Percentiles rank a stretch among this genome's conserved stretches.
These are phyloP conservation scores for Oedothorax gibbosus DNA, from an alignment of 1,140 invertebrate species.

Conservation along the genomic window DNA sequence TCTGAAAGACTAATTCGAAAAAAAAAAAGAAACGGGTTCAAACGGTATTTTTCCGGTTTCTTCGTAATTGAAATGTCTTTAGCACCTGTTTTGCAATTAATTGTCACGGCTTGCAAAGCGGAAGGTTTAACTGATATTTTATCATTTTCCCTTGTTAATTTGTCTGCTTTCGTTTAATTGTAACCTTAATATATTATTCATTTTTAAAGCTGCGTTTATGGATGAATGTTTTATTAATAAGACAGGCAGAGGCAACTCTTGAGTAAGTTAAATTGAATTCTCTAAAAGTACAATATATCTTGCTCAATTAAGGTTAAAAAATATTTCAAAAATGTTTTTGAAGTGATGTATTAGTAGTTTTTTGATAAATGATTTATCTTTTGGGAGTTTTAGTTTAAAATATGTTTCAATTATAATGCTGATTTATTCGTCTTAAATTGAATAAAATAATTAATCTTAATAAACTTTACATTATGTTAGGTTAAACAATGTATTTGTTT, in stretches of 20 bases:
- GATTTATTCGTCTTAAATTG: too few species aligned
- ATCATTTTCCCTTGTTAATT: slow-evolving; percentile 51
- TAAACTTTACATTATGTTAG: too few species aligned
- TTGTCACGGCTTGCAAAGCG: slow-evolving; percentile 32
- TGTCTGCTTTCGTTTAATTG: slow-evolving; percentile 22
- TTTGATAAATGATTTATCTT: too few species aligned
- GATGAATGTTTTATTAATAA: slow-evolving; percentile 34
- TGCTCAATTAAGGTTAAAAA: too few species aligned
- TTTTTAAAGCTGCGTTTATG: background rate
- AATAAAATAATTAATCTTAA: too few species aligned
- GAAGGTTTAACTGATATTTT: slow-evolving; percentile 57
- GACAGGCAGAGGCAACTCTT: background rate
- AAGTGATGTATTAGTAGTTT: too few species aligned
- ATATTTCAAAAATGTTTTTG: too few species aligned
- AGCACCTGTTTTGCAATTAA: slow-evolving; percentile 59
- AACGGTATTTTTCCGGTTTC: slow-evolving; percentile 31
- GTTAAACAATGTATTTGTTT: too few species aligned
- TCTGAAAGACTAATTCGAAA: slow-evolving; percentile 9
- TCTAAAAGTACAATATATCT: too few species aligned
- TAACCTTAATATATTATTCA: slow-evolving; percentile 26
- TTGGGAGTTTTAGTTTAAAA: too few species aligned
- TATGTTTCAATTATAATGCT: too few species aligned
- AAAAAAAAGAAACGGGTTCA: background rate
- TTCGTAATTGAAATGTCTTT: slow-evolving; percentile 58
- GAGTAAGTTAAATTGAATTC: background rate